Conservation (phyloP, 2,888 invertebrate species). For the Norana najaformis region DNA sequence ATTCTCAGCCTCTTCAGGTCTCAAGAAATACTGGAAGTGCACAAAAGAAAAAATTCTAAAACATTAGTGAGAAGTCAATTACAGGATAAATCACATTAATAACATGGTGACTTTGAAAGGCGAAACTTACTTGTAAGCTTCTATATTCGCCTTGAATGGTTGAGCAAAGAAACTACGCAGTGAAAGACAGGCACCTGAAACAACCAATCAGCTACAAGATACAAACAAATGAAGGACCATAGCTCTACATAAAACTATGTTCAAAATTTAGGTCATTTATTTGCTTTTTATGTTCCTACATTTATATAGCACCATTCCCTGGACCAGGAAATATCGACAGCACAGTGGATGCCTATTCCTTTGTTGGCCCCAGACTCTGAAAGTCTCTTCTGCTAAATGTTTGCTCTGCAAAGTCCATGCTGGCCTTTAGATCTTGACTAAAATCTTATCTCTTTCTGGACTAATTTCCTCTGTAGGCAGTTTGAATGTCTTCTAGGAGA, state of each 20-base stretch:
- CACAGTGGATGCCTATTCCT: background rate
- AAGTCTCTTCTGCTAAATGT: background rate
- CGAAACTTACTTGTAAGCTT: slow-evolving; percentile 56
- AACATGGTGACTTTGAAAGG: background rate
- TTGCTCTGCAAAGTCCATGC: background rate
- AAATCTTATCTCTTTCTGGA: background rate
- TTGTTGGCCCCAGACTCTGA: too few species aligned
- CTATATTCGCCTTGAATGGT: slow-evolving; percentile 72
- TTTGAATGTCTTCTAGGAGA: background rate
- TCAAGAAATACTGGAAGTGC: background rate
- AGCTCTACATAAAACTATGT: background rate
- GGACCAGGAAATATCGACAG: too few species aligned
- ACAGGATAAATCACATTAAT: background rate
- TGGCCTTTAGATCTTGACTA: background rate
- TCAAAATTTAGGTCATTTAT: background rate
- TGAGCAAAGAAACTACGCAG: slow-evolving; percentile 79
- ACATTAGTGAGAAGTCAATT: background rate
- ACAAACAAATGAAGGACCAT: background rate
- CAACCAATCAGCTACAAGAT: background rate
- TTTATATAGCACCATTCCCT: background rate
- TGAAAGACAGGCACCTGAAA: slow-evolving; percentile 77
- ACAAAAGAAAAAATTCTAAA: too few species aligned
- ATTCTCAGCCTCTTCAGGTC: background rate
- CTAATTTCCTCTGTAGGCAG: too few species aligned
- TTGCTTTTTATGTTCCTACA: background rate